phyloP scores from a whole-genome alignment of 2,113 vertebrate genomes.

The Australoheros scitulus region DNA sequence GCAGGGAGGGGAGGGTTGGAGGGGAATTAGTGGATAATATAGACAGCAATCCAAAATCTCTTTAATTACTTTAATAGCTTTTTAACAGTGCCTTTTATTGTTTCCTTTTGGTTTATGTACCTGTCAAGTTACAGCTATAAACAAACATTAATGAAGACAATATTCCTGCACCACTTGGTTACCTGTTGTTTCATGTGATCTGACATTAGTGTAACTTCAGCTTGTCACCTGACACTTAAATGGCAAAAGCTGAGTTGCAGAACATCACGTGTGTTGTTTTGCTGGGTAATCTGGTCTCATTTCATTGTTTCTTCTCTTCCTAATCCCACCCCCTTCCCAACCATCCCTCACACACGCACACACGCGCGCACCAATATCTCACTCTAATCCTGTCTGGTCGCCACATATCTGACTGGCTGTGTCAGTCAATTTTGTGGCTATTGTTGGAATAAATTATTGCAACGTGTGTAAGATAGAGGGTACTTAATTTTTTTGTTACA shows the following conservation, averaged over 20 bases:
- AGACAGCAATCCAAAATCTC: constrained; percentile 22
- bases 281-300: constrained; percentile 24
- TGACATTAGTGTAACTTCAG: background rate
- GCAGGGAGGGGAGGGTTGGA: background rate
- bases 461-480: constrained; percentile 43
- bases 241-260: background rate
- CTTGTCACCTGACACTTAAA: background rate
- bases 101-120: background rate
- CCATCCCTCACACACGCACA: constrained; percentile 5
- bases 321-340: constrained; percentile 56
- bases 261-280: constrained; percentile 13
- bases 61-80: background rate
- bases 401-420: constrained; percentile 44
- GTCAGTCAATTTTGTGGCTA: constrained; percentile 43
- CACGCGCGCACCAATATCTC: constrained; percentile 3
- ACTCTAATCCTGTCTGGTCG: constrained; percentile 69
- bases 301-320: constrained; percentile 27
- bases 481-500: constrained; percentile 48
- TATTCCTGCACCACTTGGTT: background rate
- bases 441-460: constrained; percentile 46
- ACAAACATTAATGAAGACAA: background rate
- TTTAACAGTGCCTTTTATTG: background rate
- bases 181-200: constrained; percentile 3
- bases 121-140: background rate
- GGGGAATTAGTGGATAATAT: constrained; percentile 41